phyloP scores from a whole-genome alignment of 1,140 invertebrate species.

The Caenorhabditis remanei region DNA sequence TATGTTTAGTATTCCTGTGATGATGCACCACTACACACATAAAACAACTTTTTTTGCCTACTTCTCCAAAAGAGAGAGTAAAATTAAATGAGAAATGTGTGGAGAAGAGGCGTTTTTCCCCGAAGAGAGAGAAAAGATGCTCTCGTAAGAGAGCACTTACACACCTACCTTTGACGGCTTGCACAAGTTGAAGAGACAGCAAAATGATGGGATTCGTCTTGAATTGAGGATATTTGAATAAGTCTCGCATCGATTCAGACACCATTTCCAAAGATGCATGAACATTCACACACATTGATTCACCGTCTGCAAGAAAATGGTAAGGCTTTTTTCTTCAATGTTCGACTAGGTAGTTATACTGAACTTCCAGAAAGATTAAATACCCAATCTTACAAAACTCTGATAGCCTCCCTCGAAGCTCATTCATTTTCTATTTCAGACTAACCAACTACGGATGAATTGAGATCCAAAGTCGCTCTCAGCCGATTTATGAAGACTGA shows the following conservation, averaged over 20 bases:
- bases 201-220: conserved; percentile 75
- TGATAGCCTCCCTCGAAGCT: too few species aligned
- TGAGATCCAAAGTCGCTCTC: conserved; percentile 68
- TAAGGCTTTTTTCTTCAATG: not conserved
- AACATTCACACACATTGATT: conserved; percentile 72
- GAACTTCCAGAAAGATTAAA: too few species aligned
- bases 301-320: conserved; percentile 67
- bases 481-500: conserved; percentile 72
- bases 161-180: conserved; percentile 71
- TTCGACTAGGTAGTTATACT: not conserved
- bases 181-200: conserved; percentile 74
- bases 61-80: conserved; percentile 33
- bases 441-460: conserved; percentile 68
- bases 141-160: conserved; percentile 16
- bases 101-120: not conserved
- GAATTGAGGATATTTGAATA: conserved; percentile 73
- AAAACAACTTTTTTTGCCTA: conserved; percentile 36
- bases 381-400: too few species aligned
- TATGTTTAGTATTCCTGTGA: conserved; percentile 49
- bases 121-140: not conserved
- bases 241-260: conserved; percentile 73
- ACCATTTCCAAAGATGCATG: conserved; percentile 75
- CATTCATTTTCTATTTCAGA: not conserved
- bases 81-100: conserved; percentile 40
- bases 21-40: conserved; percentile 9